Conservation (phyloP, 2,888 invertebrate genomes). For the Saturnia pavonia region DNA sequence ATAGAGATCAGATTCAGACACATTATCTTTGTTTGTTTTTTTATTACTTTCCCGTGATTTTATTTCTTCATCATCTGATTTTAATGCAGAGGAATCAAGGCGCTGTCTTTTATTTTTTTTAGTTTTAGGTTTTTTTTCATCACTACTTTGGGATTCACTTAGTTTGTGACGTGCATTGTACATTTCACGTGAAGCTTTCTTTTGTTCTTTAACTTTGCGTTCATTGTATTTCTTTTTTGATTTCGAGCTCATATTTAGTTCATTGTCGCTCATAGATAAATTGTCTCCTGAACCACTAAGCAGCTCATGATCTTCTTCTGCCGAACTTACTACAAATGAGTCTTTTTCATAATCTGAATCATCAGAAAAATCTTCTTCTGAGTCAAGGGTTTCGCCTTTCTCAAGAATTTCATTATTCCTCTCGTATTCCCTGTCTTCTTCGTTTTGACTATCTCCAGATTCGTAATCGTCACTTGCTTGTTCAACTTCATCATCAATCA, state of each 20-base stretch:
- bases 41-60: slow-evolving; percentile 25
- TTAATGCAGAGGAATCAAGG: slow-evolving; percentile 50
- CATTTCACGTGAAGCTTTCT: slow-evolving; percentile 73
- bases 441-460: slow-evolving; percentile 76
- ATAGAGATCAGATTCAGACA: slow-evolving; percentile 32
- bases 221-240: slow-evolving; percentile 72
- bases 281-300: slow-evolving; percentile 73
- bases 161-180: slow-evolving; percentile 65
- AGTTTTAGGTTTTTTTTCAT: slow-evolving; percentile 29
- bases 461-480: slow-evolving; percentile 70
- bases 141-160: slow-evolving; percentile 41
- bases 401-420: slow-evolving; percentile 74
- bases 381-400: slow-evolving; percentile 78
- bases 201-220: slow-evolving; percentile 68
- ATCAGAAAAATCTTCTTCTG: slow-evolving; percentile 67
- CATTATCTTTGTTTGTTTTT: slow-evolving; percentile 53
- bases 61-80: slow-evolving; percentile 49
- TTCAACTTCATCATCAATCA: slow-evolving; percentile 63
- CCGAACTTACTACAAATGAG: slow-evolving; percentile 80
- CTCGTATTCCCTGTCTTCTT: slow-evolving; percentile 72
- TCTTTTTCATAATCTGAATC: slow-evolving; percentile 76
- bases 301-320: slow-evolving; percentile 68
- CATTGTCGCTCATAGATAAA: slow-evolving; percentile 68
- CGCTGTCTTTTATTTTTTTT: slow-evolving; percentile 48
- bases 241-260: slow-evolving; percentile 65